These are phyloP conservation scores for Drosophila pectinifera DNA, from an alignment of 1,140 invertebrate genomes.

Conservation along the genomic window DNA sequence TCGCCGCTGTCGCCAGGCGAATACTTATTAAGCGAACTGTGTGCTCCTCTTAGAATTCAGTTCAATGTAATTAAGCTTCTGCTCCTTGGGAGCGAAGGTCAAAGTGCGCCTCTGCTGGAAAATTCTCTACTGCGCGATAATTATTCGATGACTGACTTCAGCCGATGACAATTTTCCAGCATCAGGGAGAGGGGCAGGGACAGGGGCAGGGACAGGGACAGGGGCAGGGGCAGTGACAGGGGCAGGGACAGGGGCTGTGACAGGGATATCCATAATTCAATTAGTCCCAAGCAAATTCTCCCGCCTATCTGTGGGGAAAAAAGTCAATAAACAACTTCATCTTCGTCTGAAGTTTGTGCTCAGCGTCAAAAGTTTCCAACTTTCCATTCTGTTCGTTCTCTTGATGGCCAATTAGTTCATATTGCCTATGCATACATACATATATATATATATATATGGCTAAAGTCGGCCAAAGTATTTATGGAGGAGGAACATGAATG, in stretches of 20 bases:
- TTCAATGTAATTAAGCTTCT: constrained; percentile 73
- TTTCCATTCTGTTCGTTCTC: constrained; percentile 22
- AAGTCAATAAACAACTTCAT: constrained; percentile 46
- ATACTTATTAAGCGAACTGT: constrained; percentile 52
- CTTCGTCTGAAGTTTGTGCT: constrained; percentile 15
- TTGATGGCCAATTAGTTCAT: constrained; percentile 41
- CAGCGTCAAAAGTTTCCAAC: constrained; percentile 18
- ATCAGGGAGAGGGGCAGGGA: neutral
- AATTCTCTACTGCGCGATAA: constrained; percentile 33
- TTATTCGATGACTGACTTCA: constrained; percentile 40
- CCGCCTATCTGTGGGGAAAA: constrained; percentile 22
- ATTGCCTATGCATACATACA: neutral
- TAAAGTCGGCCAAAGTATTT: constrained; percentile 13
- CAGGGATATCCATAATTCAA: constrained; percentile 34
- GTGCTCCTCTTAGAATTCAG: constrained; percentile 48
- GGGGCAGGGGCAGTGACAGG: no score
- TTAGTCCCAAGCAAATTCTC: constrained; percentile 19
- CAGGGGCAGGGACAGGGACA: no score
- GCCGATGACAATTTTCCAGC: constrained; percentile 29
- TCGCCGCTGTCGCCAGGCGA: constrained; percentile 5
- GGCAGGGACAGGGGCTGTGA: neutral
- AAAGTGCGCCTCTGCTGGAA: constrained; percentile 37
- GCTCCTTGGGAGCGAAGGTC: constrained; percentile 46
- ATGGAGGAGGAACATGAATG: constrained; percentile 13
- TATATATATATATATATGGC: neutral